Evolutionary conservation across 2,888 invertebrate genomes (phyloP).

Genomic region (Julus scanicus): DNA sequence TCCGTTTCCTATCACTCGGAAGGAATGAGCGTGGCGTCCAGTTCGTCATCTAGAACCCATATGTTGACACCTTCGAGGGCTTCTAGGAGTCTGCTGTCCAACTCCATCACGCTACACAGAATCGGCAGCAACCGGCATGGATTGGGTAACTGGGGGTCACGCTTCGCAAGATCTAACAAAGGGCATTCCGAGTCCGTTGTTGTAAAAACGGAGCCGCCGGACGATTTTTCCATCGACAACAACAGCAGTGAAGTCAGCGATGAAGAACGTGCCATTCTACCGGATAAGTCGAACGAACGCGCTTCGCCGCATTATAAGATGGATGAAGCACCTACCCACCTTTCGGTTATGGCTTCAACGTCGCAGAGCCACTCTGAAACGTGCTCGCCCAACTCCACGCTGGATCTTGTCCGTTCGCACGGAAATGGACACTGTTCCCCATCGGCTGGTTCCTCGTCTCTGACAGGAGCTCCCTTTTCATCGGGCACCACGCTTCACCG

Average conservation of each 20-base stretch:
- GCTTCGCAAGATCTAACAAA: background rate
- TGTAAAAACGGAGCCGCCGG: constrained; percentile 12
- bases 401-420: constrained; percentile 50
- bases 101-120: constrained; percentile 31
- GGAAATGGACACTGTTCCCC: constrained; percentile 37
- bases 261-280: constrained; percentile 13
- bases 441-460: constrained; percentile 21
- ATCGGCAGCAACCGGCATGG: constrained; percentile 11
- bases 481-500: constrained; percentile 2
- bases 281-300: background rate
- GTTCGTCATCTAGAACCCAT: background rate
- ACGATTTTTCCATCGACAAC: constrained; percentile 41
- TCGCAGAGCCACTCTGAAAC: constrained; percentile 51
- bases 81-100: background rate
- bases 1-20: background rate
- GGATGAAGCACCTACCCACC: background rate
- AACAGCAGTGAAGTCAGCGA: constrained; percentile 48
- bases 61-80: constrained; percentile 16
- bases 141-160: constrained; percentile 14
- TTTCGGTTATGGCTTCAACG: background rate
- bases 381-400: constrained; percentile 51
- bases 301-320: background rate
- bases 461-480: background rate
- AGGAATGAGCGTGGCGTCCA: background rate
- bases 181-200: background rate